Evolutionary conservation across 2,113 vertebrate genomes (phyloP).

Genomic region (Malurus elegans): DNA sequence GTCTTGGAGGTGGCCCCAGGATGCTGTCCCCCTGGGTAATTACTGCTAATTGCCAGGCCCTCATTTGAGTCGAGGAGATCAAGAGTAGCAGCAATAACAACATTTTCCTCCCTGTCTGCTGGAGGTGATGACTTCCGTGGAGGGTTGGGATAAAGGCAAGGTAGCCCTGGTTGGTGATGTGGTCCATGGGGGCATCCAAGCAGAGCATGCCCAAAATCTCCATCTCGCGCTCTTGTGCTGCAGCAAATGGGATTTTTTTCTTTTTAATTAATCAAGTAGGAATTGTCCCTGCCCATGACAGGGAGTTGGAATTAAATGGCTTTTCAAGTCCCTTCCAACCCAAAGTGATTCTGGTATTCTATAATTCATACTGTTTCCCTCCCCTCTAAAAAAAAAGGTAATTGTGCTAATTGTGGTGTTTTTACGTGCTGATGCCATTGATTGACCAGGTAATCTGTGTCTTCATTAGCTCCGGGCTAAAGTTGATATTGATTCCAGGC

Average conservation of each 20-base stretch:
- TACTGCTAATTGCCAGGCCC: neutral
- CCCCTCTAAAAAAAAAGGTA: neutral
- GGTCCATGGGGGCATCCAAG: accelerated
- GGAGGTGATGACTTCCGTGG: neutral
- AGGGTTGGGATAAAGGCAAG: neutral
- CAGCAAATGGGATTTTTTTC: neutral
- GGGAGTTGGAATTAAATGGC: neutral
- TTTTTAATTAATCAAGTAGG: neutral
- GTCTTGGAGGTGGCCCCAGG: neutral
- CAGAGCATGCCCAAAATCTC: neutral
- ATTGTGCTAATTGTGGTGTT: neutral
- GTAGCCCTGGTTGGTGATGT: neutral
- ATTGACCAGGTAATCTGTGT: neutral
- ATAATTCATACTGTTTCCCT: accelerated
- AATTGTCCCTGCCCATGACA: neutral
- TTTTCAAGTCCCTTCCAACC: neutral
- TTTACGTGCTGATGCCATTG: neutral
- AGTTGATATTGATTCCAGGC: neutral
- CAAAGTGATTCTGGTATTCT: neutral
- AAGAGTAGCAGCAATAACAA: neutral
- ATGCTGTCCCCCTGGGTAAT: neutral
- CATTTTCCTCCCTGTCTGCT: neutral
- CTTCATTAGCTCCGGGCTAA: neutral
- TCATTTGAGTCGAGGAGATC: neutral
- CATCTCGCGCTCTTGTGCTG: neutral